Evolutionary conservation across 1,140 invertebrate genomes (phyloP).

Genomic region (Fopius arisanus): DNA sequence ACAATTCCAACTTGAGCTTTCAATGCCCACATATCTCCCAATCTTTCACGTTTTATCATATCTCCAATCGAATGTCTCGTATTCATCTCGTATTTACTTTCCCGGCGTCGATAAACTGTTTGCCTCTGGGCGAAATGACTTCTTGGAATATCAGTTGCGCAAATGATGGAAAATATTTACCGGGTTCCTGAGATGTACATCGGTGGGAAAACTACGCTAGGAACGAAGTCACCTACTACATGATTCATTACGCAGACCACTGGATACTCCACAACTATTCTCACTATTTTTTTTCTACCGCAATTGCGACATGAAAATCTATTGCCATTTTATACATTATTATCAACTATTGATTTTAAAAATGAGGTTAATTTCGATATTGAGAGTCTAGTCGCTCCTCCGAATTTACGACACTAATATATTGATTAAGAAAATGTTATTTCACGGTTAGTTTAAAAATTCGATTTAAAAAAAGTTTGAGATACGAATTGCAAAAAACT

Average conservation of each 20-base stretch:
- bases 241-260: slow-evolving; percentile 20
- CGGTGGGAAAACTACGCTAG: slow-evolving; percentile 24
- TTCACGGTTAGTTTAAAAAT: no score
- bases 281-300: neutral
- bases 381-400: neutral
- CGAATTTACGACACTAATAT: no score
- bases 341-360: neutral
- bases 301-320: slow-evolving; percentile 19
- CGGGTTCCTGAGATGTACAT: neutral
- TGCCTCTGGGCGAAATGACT: neutral
- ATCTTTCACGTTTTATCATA: neutral
- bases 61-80: neutral
- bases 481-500: no score
- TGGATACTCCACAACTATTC: neutral
- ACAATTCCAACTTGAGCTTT: slow-evolving; percentile 16
- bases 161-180: neutral
- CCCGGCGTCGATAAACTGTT: neutral
- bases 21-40: neutral
- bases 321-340: slow-evolving; percentile 4
- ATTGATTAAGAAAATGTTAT: no score
- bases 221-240: slow-evolving; percentile 16
- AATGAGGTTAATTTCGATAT: neutral
- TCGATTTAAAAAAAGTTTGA: no score
- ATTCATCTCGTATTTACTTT: neutral
- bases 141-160: neutral